Conservation (phyloP, 2,797 vertebrate species). For the Lutjanus campechanus region DNA sequence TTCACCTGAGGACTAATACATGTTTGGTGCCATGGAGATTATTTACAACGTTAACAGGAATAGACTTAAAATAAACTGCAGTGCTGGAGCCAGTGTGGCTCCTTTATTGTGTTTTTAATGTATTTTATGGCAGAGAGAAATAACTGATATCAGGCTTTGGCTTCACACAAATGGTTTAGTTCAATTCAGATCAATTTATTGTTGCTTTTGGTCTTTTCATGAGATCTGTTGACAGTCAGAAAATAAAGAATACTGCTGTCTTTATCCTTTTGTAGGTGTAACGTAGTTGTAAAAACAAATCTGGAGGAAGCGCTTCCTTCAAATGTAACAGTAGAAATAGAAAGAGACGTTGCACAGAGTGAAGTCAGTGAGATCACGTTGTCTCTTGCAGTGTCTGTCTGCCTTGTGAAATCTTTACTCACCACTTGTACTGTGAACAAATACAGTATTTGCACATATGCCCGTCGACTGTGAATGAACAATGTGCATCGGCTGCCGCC, state of each 20-base stretch:
- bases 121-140: background rate
- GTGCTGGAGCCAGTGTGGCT: background rate
- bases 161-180: background rate
- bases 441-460: slow-evolving; percentile 42
- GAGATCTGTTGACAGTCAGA: slow-evolving; percentile 23
- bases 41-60: background rate
- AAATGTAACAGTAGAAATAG: background rate
- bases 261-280: background rate
- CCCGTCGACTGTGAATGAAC: slow-evolving; percentile 61
- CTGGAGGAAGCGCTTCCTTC: background rate
- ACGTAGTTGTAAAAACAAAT: background rate
- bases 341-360: slow-evolving; percentile 6
- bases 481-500: slow-evolving; percentile 58
- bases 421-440: slow-evolving; percentile 24
- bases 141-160: background rate
- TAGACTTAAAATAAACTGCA: background rate
- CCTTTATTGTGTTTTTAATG: background rate
- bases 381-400: slow-evolving; percentile 8
- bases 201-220: slow-evolving; percentile 28
- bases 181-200: background rate
- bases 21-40: accelerated
- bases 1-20: background rate
- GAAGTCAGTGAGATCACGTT: slow-evolving; percentile 8
- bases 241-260: background rate
- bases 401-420: slow-evolving; percentile 27